Conservation (phyloP, 1,140 invertebrate genomes). For the Pristionchus pacificus region DNA sequence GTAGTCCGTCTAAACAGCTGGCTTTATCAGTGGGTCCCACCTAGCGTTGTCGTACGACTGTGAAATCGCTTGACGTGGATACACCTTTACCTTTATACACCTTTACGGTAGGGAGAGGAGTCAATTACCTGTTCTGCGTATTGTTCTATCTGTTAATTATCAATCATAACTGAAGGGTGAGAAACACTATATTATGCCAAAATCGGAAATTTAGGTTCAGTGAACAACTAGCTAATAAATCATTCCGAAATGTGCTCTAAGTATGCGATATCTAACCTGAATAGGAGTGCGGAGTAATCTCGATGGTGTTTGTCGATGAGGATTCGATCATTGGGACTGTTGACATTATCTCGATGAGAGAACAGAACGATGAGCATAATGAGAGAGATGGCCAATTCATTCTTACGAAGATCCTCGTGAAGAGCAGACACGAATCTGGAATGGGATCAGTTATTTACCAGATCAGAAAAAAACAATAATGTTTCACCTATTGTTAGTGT, state of each 20-base stretch:
- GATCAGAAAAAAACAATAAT: no score
- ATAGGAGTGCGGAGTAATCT: conserved; percentile 39
- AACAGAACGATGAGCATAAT: conserved; percentile 45
- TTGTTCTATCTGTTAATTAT: not conserved
- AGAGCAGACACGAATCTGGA: conserved; percentile 43
- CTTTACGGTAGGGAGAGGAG: not conserved
- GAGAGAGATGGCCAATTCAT: conserved; percentile 40
- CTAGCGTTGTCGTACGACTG: no score
- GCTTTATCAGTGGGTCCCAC: no score
- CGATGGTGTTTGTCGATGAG: conserved; percentile 31
- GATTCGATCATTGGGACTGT: conserved; percentile 28
- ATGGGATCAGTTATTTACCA: not conserved
- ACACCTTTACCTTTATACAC: no score
- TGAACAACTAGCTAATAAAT: no score
- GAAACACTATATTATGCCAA: no score
- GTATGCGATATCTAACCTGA: conserved; percentile 37
- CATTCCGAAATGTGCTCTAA: no score
- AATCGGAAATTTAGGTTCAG: no score
- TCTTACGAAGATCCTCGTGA: conserved; percentile 30
- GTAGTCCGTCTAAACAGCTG: no score
- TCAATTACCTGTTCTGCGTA: not conserved
- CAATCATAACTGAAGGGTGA: no score
- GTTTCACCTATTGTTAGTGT: no score
- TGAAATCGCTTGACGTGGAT: no score
- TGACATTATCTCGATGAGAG: conserved; percentile 21